These are phyloP conservation scores for Tenthredo notha DNA, from an alignment of 2,888 invertebrate species.

Conservation along the genomic window DNA sequence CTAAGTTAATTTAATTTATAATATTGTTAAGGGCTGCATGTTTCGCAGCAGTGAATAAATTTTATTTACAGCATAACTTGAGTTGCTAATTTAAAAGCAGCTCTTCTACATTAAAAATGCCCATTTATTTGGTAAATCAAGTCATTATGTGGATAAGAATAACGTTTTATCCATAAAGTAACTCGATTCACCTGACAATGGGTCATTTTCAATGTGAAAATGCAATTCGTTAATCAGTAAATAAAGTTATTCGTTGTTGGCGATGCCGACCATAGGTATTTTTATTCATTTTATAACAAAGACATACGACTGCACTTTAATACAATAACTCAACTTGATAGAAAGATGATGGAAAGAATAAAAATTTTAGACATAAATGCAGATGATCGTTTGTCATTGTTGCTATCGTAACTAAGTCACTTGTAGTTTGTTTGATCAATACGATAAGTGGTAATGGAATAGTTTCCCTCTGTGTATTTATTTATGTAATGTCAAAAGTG, in stretches of 20 bases:
- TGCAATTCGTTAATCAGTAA: too few species aligned
- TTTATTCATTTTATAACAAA: neutral
- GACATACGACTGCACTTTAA: neutral
- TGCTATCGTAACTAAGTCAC: conserved; percentile 35
- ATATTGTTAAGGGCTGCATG: neutral
- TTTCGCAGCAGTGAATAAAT: too few species aligned
- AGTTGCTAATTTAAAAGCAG: too few species aligned
- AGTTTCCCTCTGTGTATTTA: neutral
- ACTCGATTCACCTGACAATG: too few species aligned
- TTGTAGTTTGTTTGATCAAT: conserved; percentile 47
- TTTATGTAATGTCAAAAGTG: neutral
- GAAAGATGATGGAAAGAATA: neutral
- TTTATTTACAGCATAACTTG: too few species aligned
- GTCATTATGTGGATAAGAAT: too few species aligned
- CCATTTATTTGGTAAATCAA: too few species aligned
- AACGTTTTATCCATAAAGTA: too few species aligned
- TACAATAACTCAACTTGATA: neutral
- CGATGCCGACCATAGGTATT: neutral
- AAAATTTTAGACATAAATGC: neutral
- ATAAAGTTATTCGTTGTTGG: too few species aligned
- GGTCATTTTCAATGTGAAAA: too few species aligned
- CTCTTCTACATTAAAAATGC: too few species aligned
- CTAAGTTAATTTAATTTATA: neutral
- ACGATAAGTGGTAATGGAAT: neutral
- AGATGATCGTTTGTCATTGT: conserved; percentile 34